Conservation (phyloP, 1,140 invertebrate genomes). For the Aphidius gifuensis region DNA sequence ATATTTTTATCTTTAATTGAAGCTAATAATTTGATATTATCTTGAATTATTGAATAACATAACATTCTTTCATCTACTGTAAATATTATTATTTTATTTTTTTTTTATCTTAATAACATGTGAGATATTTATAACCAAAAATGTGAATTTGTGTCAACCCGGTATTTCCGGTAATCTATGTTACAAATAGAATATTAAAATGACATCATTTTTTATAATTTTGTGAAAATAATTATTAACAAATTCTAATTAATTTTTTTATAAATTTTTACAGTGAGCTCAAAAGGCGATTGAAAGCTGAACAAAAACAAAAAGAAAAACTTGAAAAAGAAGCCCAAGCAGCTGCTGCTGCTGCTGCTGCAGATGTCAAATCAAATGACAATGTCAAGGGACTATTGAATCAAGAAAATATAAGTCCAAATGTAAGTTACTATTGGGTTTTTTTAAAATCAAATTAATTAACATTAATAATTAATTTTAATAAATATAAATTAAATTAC, state of each 20-base stretch:
- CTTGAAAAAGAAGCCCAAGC: constrained; percentile 71
- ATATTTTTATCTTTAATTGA: too few species aligned
- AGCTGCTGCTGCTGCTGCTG: constrained; percentile 45
- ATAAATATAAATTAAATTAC: constrained; percentile 23
- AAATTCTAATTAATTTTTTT: constrained; percentile 15
- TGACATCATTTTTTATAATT: constrained; percentile 39
- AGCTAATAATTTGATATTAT: too few species aligned
- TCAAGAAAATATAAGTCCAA: constrained; percentile 87
- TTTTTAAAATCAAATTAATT: too few species aligned
- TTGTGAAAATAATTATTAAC: constrained; percentile 8
- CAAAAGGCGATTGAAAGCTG: constrained; percentile 85
- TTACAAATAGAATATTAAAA: constrained; percentile 24
- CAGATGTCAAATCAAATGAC: constrained; percentile 43
- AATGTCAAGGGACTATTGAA: constrained; percentile 49
- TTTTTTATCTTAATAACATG: too few species aligned
- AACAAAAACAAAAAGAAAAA: constrained; percentile 92
- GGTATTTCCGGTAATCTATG: constrained; percentile 23
- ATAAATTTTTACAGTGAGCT: constrained; percentile 73
- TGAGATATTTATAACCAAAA: constrained; percentile 32
- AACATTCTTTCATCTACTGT: too few species aligned
- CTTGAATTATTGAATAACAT: too few species aligned
- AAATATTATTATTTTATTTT: too few species aligned
- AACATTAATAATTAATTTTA: neutral
- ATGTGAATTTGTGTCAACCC: constrained; percentile 25
- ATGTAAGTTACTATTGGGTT: too few species aligned